A percentile compares a stretch with the other conserved stretches of the same genome.
These are phyloP conservation scores for Caranx ignobilis DNA, from an alignment of 2,113 vertebrate species.

Conservation along the genomic window DNA sequence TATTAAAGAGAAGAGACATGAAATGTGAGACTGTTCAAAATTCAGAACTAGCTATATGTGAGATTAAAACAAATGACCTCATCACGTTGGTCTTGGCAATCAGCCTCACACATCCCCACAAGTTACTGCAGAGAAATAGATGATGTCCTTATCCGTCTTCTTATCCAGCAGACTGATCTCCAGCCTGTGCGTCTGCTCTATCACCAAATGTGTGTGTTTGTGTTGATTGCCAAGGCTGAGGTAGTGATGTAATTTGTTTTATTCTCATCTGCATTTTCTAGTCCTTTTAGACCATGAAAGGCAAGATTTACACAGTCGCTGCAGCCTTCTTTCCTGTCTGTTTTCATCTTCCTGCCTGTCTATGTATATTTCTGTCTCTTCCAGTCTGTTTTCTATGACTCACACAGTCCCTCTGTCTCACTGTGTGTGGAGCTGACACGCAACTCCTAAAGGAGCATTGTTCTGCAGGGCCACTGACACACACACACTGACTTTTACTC, in stretches of 20 bases:
- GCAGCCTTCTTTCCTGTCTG: slow-evolving; percentile 30
- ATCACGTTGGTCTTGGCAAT: slow-evolving; percentile 35
- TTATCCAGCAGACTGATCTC: slow-evolving; percentile 19
- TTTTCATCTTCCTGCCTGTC: slow-evolving; percentile 38
- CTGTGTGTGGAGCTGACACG: slow-evolving; percentile 11
- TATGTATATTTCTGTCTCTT: slow-evolving; percentile 13
- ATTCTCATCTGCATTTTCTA: slow-evolving; percentile 53
- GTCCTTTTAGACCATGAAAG: slow-evolving; percentile 45
- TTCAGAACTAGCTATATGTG: slow-evolving; percentile 11
- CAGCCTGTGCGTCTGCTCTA: slow-evolving; percentile 5
- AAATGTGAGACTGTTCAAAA: background rate
- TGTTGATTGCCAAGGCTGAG: slow-evolving; percentile 34
- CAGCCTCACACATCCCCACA: slow-evolving; percentile 1
- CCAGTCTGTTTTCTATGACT: slow-evolving; percentile 38
- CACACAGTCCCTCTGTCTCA: slow-evolving; percentile 28
- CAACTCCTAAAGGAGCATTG: background rate
- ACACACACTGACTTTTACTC: background rate
- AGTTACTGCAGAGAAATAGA: slow-evolving; percentile 29
- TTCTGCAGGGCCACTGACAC: background rate
- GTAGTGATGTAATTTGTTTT: slow-evolving; percentile 62
- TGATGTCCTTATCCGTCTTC: slow-evolving; percentile 48
- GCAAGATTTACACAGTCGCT: slow-evolving; percentile 26
- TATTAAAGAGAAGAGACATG: slow-evolving; percentile 18
- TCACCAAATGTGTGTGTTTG: slow-evolving; percentile 35
- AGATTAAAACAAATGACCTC: slow-evolving; percentile 51